These are phyloP conservation scores for Columba guinea DNA, from an alignment of 2,797 vertebrate species.

Conservation along the genomic window DNA sequence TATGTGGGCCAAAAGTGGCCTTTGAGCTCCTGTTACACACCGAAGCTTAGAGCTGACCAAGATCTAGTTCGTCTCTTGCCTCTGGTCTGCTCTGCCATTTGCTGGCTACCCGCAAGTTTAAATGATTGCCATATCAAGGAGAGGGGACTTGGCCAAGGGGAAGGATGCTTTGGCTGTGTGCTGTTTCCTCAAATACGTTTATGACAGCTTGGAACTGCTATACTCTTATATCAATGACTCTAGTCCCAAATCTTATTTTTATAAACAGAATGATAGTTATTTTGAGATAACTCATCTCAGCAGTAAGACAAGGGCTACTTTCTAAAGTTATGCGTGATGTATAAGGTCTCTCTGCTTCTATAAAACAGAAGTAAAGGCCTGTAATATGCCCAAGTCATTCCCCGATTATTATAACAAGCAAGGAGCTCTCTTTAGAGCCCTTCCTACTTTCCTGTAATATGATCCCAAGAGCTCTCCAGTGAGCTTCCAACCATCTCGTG, in stretches of 20 bases:
- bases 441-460: background rate
- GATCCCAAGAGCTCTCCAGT: background rate
- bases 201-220: background rate
- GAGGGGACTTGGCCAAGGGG: background rate
- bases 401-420: background rate
- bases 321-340: background rate
- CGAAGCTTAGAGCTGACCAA: background rate
- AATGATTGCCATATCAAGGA: background rate
- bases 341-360: background rate
- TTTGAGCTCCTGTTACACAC: background rate
- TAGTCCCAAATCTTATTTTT: background rate
- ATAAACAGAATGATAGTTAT: background rate
- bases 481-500: background rate
- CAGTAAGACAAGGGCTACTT: background rate
- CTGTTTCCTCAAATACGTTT: background rate
- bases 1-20: background rate
- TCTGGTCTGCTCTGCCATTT: background rate
- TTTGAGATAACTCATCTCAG: background rate
- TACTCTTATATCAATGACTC: background rate
- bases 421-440: background rate
- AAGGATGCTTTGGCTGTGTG: background rate
- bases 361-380: background rate
- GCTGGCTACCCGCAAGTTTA: background rate
- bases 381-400: background rate
- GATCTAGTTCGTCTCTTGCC: background rate